Conservation (phyloP, 2,888 invertebrate species). For the Acleris cristana region DNA sequence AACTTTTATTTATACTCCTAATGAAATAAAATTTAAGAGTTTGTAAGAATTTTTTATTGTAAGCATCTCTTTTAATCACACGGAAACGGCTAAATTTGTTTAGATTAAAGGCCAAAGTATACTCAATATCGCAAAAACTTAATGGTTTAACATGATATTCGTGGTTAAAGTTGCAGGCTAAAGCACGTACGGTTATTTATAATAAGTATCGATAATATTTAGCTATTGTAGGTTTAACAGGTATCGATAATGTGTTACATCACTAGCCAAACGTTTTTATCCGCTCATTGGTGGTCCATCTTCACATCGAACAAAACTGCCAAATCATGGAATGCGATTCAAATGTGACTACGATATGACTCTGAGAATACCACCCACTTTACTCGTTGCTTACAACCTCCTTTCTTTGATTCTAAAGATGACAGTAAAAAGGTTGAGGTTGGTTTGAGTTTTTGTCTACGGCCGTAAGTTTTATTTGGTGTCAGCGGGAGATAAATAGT, state of each 20-base stretch:
- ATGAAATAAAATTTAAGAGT: too few species aligned
- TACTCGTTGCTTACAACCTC: constrained; percentile 23
- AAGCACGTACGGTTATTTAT: too few species aligned
- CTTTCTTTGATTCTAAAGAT: constrained; percentile 22
- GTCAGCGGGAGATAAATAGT: constrained; percentile 67
- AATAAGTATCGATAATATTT: too few species aligned
- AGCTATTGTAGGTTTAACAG: background rate
- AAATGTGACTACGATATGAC: constrained; percentile 80
- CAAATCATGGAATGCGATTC: constrained; percentile 82
- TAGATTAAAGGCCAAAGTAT: too few species aligned
- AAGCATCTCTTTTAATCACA: too few species aligned
- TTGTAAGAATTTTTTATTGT: too few species aligned
- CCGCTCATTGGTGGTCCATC: constrained; percentile 79
- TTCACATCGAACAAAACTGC: constrained; percentile 76
- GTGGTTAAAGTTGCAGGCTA: too few species aligned
- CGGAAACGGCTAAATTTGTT: too few species aligned
- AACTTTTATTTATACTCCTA: too few species aligned
- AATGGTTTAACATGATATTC: too few species aligned
- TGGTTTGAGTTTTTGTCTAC: constrained; percentile 6
- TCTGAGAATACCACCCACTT: constrained; percentile 57
- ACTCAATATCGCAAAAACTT: too few species aligned
- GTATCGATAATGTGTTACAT: constrained; percentile 38
- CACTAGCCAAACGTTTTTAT: constrained; percentile 52
- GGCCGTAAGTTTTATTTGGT: constrained; percentile 41
- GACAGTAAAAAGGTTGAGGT: constrained; percentile 4